phyloP scores from a whole-genome alignment of 2,888 invertebrate genomes.

The Catocala nupta region DNA sequence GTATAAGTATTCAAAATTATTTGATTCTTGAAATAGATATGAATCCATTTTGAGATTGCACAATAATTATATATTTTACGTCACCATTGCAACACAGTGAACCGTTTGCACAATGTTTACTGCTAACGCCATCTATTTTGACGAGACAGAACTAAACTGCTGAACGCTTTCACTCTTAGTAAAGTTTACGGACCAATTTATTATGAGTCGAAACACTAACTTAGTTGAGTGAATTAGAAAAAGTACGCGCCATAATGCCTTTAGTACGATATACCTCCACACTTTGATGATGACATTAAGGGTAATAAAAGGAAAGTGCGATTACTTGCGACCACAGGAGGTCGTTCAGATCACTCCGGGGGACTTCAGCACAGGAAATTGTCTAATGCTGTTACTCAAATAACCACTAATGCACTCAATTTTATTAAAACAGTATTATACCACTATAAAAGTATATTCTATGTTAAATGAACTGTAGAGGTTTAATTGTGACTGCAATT shows the following conservation, averaged over 20 bases:
- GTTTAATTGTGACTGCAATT: slow-evolving; percentile 37
- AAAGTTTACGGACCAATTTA: slow-evolving; percentile 50
- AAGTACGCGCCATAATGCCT: slow-evolving; percentile 49
- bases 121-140: slow-evolving; percentile 53
- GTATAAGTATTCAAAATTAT: too few species aligned
- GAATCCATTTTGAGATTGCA: too few species aligned
- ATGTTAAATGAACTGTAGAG: slow-evolving; percentile 40
- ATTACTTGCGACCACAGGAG: slow-evolving; percentile 67
- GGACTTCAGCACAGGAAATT: slow-evolving; percentile 64
- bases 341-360: slow-evolving; percentile 65
- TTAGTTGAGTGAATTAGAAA: slow-evolving; percentile 57
- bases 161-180: slow-evolving; percentile 29
- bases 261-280: slow-evolving; percentile 52
- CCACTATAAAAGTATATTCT: slow-evolving; percentile 39
- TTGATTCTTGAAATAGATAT: too few species aligned
- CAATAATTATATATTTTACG: neutral
- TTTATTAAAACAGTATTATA: slow-evolving; percentile 48
- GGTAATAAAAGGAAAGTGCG: slow-evolving; percentile 73
- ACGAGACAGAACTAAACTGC: slow-evolving; percentile 31
- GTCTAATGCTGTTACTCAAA: slow-evolving; percentile 75
- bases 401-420: slow-evolving; percentile 56
- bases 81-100: neutral
- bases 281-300: slow-evolving; percentile 65
- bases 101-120: slow-evolving; percentile 10
- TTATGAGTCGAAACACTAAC: slow-evolving; percentile 51